Percentiles rank a stretch among this genome's conserved stretches.
Conservation (phyloP, 2,113 vertebrate genomes). For the Mohoua ochrocephala region DNA sequence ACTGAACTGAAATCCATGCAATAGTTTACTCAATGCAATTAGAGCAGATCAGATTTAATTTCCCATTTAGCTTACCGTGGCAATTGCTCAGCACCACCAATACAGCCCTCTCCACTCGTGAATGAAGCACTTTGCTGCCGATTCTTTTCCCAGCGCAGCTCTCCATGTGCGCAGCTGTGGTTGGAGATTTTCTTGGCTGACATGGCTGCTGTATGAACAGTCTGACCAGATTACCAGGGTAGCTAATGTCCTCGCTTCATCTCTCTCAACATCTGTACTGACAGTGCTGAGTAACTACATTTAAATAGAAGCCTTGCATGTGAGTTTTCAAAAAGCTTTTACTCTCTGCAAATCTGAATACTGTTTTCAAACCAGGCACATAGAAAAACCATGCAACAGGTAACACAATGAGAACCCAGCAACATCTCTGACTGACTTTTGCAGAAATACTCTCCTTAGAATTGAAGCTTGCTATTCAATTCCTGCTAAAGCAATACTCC, state of each 20-base stretch:
- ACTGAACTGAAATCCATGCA: not conserved
- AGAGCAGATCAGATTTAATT: not conserved
- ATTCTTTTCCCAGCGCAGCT: accelerated
- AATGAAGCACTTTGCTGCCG: accelerated
- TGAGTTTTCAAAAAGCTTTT: not conserved
- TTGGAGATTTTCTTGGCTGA: not conserved
- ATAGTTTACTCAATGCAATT: not conserved
- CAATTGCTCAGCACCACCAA: not conserved
- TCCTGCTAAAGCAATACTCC: not conserved
- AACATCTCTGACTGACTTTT: not conserved
- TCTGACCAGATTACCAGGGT: not conserved
- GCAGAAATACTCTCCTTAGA: not conserved
- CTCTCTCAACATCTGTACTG: not conserved
- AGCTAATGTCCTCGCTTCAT: not conserved
- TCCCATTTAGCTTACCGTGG: not conserved
- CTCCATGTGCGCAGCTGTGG: accelerated
- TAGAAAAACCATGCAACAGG: not conserved
- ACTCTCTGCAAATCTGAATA: not conserved
- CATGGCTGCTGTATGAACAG: not conserved
- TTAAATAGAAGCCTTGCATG: not conserved
- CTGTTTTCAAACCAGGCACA: not conserved
- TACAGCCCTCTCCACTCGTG: not conserved
- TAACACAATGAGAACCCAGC: not conserved
- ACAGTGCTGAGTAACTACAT: not conserved
- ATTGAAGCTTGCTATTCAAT: not conserved